Conservation (phyloP, 2,797 vertebrate genomes). For the Sebastes dallii region DNA sequence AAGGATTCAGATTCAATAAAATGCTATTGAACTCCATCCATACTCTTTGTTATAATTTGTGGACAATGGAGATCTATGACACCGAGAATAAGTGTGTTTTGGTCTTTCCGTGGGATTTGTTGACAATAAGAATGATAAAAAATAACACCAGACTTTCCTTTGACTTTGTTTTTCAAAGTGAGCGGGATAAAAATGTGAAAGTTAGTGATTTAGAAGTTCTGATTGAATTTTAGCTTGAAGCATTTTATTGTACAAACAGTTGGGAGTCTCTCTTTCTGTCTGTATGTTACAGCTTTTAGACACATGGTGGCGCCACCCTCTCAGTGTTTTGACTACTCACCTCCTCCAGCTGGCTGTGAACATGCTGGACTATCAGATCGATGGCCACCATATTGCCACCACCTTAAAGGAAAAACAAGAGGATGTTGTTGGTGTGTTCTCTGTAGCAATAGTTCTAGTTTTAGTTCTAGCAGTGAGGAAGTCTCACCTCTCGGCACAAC, state of each 20-base stretch:
- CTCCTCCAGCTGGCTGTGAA: constrained; percentile 96
- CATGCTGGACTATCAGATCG: constrained; percentile 91
- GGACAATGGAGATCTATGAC: not conserved
- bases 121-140: not conserved
- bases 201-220: not conserved
- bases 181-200: not conserved
- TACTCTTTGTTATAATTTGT: not conserved
- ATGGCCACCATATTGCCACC: constrained; percentile 93
- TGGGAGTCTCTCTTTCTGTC: not conserved
- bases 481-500: constrained; percentile 90
- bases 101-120: not conserved
- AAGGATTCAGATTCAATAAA: not conserved
- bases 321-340: constrained; percentile 73
- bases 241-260: not conserved
- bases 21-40: not conserved
- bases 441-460: not conserved
- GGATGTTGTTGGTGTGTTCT: not conserved
- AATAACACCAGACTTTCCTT: not conserved
- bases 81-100: not conserved
- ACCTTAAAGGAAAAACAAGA: constrained; percentile 67
- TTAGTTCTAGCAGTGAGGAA: not conserved
- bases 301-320: constrained; percentile 64
- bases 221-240: not conserved
- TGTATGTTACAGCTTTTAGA: constrained; percentile 7
- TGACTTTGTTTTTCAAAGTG: not conserved